Evolutionary conservation across 2,888 invertebrate species (phyloP).

Genomic region (Apodemia hepburni): DNA sequence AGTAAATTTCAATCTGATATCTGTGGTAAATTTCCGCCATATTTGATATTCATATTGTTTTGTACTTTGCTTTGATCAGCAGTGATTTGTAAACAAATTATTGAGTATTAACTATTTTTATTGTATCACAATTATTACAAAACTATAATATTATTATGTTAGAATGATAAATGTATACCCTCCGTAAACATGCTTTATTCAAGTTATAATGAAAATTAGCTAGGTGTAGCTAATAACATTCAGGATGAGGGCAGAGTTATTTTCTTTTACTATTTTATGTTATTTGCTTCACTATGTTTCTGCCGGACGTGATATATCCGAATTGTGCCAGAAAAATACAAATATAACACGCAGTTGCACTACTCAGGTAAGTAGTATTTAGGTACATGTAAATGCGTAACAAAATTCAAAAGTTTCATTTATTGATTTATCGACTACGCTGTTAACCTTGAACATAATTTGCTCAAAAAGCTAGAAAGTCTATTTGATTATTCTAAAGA

Average conservation of each 20-base stretch:
- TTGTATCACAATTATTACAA: conserved; percentile 19
- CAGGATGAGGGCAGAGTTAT: conserved; percentile 43
- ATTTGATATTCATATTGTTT: too few species aligned
- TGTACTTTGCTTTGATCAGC: conserved; percentile 26
- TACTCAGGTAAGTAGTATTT: conserved; percentile 49
- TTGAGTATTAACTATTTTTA: conserved; percentile 27
- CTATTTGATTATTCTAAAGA: conserved; percentile 17
- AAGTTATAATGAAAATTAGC: conserved; percentile 16
- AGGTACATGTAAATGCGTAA: conserved; percentile 2
- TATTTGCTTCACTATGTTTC: conserved; percentile 46
- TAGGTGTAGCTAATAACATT: conserved; percentile 13
- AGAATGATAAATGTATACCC: neutral
- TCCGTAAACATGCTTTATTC: neutral
- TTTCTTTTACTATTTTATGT: conserved; percentile 43
- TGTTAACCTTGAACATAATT: conserved; percentile 25
- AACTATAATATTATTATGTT: neutral
- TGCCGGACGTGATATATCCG: conserved; percentile 38
- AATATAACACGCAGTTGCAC: conserved; percentile 55
- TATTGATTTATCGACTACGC: conserved; percentile 30
- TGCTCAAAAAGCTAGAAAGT: neutral
- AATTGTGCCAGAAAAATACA: conserved; percentile 52
- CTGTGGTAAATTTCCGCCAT: conserved; percentile 38
- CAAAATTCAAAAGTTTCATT: conserved; percentile 2
- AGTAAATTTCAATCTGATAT: too few species aligned
- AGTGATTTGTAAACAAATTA: conserved; percentile 32